Evolutionary conservation across 2,113 vertebrate genomes (phyloP), one percentile per base, ranked within the genome.

Genomic region (Mystacornis crossleyi): DNA sequence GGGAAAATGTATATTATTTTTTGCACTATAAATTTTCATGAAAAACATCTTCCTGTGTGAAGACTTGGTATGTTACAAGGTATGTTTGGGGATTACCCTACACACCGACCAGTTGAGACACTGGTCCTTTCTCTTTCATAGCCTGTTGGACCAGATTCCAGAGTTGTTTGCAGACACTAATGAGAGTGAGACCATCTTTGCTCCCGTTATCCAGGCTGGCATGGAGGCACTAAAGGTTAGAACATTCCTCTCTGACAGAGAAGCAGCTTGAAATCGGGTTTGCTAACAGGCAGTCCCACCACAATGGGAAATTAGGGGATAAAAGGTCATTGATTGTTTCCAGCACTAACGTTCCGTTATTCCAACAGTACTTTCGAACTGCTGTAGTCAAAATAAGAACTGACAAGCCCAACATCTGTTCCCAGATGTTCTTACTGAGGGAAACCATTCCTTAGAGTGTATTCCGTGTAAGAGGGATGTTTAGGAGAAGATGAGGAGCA

Each of bases 141-240:
- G 99, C 93, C 98, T 99, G 87, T 96, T 99, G 98, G 99, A 99
- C 91, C 99, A 99, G 97, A 99, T 99, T 98, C 99, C 99, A 45
- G 99, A 99, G 93, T 98, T 99, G 98, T 99, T 99, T 98, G 99
- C 98, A 13, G 99, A 99, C 92, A 99, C 99, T 36, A 98, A 98
- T 1, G 99, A 99, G 97, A 99, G 99, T 12, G 99, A 99, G 97
- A 99, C 99, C 11, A 98, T 99, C 95, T 99, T 99, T 5, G 98
- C 98, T 65, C 99, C 99, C 0, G 98, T 99, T 92, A 98, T 99
- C 96, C 99, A 99, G 95, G 99, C 99, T 21, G 99, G 99, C 38
- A 96, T 99, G 97, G 99, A 99, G 96, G 99, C 99, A 2, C 97
- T 99, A 20, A 99, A 99, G 99, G 99, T 99, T 75, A 97, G 98